Evolutionary conservation across 2,888 invertebrate genomes (phyloP).

Genomic region (Strigamia crassipes): DNA sequence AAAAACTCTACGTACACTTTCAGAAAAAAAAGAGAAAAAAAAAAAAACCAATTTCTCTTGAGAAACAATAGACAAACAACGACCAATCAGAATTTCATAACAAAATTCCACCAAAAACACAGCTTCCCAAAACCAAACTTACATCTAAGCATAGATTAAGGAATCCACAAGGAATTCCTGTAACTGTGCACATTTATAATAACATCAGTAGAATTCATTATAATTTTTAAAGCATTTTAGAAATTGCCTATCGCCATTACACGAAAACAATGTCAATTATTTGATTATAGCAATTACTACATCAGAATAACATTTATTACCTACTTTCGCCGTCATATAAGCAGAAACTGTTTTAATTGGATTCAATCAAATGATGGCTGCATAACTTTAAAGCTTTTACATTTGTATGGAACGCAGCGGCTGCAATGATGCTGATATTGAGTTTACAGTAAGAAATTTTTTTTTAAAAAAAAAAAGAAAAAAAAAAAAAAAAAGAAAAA

Average conservation of each 20-base stretch:
- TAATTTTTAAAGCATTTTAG: not conserved
- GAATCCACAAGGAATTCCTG: too few species aligned
- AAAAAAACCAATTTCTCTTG: conserved; percentile 8
- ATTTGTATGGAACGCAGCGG: not conserved
- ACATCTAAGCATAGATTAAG: not conserved
- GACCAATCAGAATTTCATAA: conserved; percentile 4
- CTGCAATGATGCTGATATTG: not conserved
- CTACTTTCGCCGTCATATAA: not conserved
- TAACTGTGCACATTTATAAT: too few species aligned
- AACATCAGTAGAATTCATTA: too few species aligned
- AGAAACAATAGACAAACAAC: not conserved
- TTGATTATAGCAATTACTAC: not conserved
- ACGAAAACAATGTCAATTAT: not conserved
- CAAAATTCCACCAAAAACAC: not conserved
- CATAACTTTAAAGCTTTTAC: not conserved
- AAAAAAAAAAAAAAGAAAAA: not conserved
- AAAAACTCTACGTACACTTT: not conserved
- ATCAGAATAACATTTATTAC: conserved; percentile 19
- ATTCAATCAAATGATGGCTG: not conserved
- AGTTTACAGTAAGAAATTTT: not conserved
- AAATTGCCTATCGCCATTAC: not conserved
- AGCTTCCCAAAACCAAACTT: not conserved
- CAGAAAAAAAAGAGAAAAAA: not conserved
- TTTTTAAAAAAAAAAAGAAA: not conserved
- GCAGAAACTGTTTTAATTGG: not conserved